Evolutionary conservation across 2,113 vertebrate species (phyloP), one percentile per base, ranked within the genome.

Genomic region (Anser brachyrhynchus): DNA sequence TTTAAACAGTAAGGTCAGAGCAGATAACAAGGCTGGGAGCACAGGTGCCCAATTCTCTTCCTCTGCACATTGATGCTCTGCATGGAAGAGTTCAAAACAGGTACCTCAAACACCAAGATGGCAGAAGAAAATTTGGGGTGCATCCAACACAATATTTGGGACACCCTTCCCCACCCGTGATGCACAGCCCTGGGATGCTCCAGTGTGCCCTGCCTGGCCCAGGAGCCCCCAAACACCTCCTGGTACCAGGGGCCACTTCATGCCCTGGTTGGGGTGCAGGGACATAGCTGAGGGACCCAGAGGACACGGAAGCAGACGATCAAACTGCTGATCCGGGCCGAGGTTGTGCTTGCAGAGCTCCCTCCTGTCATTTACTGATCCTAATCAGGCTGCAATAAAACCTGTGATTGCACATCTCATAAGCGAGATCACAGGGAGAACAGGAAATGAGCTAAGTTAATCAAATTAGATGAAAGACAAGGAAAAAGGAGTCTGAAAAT

Each of bases 391-490:
- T 75, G 67, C 90, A 89, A 41, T 37, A 78, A 94, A 89, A 62
- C 69, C 93, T 89, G 84, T 49, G 76, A 89, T 62, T 86, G 92
- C 73, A 62, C 88, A 92, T 90, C 93, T 90, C 92, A 52, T 75
- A 78, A 64, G 83, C 3, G 4, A 92, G 83, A 96, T 94, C 80
- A 72, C 69, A 86, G 87, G 90, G 83, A 72, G 95, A 84, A 29
- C 70, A 94, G 95, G 95, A 96, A 94, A 95, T 94, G 93, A 89
- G 89, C 88, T 76, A 61, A 93, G 79, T 71, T 90, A 96, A 96
- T 96, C 93, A 89, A 91, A 92, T 94, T 76, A 95, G 65, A 70
- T 92, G 90, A 84, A 96, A 93, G 90, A 90, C 4, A 21, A 91
- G 82, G 86, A 52, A 76, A 92, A 90, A 69, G 51, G 73, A 96